phyloP scores from a whole-genome alignment of 2,113 vertebrate genomes.

The Datnioides undecimradiatus region DNA sequence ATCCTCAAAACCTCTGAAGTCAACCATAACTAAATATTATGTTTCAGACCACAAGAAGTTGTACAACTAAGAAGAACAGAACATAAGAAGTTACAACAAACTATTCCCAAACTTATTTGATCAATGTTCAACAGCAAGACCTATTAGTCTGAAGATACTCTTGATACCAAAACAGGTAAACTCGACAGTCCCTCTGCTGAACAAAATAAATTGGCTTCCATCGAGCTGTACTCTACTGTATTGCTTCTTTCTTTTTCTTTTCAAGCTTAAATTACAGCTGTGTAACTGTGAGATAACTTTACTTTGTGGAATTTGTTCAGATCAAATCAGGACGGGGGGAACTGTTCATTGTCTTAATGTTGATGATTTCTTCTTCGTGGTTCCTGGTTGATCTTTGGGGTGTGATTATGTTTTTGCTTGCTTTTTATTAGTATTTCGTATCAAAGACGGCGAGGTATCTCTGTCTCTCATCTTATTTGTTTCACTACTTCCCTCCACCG shows the following conservation, averaged over 20 bases:
- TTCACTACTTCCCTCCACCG: conserved; percentile 9
- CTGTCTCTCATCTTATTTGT: conserved; percentile 26
- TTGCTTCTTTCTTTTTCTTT: background rate
- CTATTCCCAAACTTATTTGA: background rate
- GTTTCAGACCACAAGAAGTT: too few species aligned
- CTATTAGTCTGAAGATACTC: background rate
- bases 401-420: conserved; percentile 10
- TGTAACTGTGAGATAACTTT: background rate
- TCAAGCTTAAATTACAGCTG: background rate
- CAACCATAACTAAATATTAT: too few species aligned
- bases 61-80: too few species aligned
- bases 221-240: background rate
- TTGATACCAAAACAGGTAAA: background rate
- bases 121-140: background rate
- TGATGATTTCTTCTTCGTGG: background rate
- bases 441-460: conserved; percentile 14
- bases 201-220: background rate
- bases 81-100: too few species aligned
- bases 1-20: too few species aligned
- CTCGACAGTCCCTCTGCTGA: background rate
- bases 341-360: too few species aligned
- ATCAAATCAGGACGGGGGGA: background rate
- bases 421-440: conserved; percentile 31
- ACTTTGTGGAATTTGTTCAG: background rate
- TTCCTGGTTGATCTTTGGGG: background rate